Percentiles rank a stretch among this genome's conserved stretches.
Evolutionary conservation across 2,888 invertebrate genomes (phyloP).

Genomic region (Tenthredo mesomela): DNA sequence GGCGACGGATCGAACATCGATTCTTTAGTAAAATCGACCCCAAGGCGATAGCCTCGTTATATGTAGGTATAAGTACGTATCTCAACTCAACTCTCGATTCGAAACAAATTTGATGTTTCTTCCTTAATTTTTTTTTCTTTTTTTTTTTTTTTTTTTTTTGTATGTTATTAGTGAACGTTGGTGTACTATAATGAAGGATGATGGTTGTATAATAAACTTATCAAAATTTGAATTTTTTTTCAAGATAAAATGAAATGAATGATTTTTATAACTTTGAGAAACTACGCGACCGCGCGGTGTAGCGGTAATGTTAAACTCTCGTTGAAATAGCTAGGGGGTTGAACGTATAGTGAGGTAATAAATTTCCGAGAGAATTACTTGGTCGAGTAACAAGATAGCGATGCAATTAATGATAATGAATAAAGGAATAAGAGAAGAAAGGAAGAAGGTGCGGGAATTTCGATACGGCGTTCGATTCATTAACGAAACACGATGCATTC

Average conservation of each 20-base stretch:
- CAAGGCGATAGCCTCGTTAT: constrained; percentile 73
- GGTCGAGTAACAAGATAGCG: constrained; percentile 58
- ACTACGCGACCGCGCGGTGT: neutral
- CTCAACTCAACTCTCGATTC: constrained; percentile 15
- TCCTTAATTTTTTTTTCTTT: neutral
- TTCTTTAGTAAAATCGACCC: constrained; percentile 75
- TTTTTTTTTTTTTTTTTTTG: neutral
- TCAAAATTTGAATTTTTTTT: neutral
- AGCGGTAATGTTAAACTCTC: neutral
- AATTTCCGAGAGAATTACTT: constrained; percentile 31
- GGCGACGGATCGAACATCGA: constrained; percentile 71
- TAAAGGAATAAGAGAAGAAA: constrained; percentile 28
- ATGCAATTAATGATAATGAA: constrained; percentile 59
- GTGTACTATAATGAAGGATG: neutral
- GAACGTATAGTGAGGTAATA: constrained; percentile 32
- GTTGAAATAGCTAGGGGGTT: constrained; percentile 24
- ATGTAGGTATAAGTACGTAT: constrained; percentile 56
- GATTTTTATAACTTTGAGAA: neutral
- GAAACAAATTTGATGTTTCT: neutral
- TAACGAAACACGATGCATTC: constrained; percentile 63
- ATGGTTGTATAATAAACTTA: neutral
- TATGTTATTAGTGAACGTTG: neutral
- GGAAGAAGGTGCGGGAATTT: constrained; percentile 33
- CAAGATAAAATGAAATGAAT: neutral
- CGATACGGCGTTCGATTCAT: constrained; percentile 61